Evolutionary conservation across 2,113 vertebrate species (phyloP).

Genomic region (Hypanus sabinus): DNA sequence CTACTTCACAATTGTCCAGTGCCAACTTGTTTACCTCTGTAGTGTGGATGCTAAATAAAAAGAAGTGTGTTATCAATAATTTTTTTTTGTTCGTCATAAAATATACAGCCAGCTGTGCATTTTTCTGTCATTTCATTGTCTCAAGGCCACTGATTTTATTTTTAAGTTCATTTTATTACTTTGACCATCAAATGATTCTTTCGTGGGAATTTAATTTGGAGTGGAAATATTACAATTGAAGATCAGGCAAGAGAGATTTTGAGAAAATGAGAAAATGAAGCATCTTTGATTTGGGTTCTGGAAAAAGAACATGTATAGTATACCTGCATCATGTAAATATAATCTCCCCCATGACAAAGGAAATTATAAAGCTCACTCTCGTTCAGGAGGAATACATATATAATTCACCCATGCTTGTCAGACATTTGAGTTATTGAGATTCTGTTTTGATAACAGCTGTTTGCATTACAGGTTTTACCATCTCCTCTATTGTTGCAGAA

Average conservation of each 20-base stretch:
- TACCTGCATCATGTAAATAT: neutral
- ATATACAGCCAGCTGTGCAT: neutral
- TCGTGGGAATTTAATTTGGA: neutral
- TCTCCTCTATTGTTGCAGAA: neutral
- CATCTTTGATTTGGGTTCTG: neutral
- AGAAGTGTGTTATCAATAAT: neutral
- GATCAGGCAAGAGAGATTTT: neutral
- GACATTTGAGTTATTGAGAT: constrained; percentile 5
- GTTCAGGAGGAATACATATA: neutral
- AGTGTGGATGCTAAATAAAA: neutral
- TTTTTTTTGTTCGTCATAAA: neutral
- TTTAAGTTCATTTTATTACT: neutral
- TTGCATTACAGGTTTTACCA: neutral
- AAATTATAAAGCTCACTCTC: neutral
- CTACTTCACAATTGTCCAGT: neutral
- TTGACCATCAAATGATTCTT: neutral
- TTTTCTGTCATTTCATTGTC: neutral
- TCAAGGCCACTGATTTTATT: too few species aligned
- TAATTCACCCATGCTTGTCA: neutral
- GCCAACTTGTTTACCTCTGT: neutral
- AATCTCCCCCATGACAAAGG: neutral
- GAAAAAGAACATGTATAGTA: neutral
- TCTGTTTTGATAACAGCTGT: neutral
- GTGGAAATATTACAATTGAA: neutral
- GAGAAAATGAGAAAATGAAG: neutral